These are phyloP conservation scores for fruit fly (Drosophila melanogaster) DNA, from an alignment of 1,140 invertebrate genomes.

Conservation along the genomic window DNA sequence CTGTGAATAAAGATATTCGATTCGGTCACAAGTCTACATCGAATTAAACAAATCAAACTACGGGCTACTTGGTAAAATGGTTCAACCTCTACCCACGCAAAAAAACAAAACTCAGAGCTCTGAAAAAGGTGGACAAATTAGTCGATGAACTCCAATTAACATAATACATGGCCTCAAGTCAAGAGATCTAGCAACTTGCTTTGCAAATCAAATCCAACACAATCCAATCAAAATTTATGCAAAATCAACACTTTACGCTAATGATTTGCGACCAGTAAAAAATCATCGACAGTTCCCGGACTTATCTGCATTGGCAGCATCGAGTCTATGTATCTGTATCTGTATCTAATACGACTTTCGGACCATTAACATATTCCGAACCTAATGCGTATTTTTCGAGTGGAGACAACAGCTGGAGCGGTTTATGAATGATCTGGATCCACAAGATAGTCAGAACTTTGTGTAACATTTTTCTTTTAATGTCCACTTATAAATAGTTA, in stretches of 20 bases:
- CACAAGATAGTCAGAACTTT: slow-evolving; percentile 38
- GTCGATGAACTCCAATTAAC: slow-evolving; percentile 30
- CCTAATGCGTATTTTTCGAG: slow-evolving; percentile 10
- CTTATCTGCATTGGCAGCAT: slow-evolving; percentile 52
- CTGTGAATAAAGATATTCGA: slow-evolving; percentile 41
- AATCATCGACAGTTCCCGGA: slow-evolving; percentile 42
- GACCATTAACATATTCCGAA: slow-evolving; percentile 30
- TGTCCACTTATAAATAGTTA: slow-evolving; percentile 45
- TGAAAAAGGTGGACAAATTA: slow-evolving; percentile 50
- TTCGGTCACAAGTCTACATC: slow-evolving; percentile 6
- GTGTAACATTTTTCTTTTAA: slow-evolving; percentile 54
- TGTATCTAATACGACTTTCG: slow-evolving; percentile 21
- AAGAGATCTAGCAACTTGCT: slow-evolving; percentile 30
- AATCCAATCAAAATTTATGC: slow-evolving; percentile 66
- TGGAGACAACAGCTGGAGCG: not conserved
- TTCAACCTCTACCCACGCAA: slow-evolving; percentile 46
- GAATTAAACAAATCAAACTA: slow-evolving; percentile 49
- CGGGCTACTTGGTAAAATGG: slow-evolving; percentile 50
- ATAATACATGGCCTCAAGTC: slow-evolving; percentile 31
- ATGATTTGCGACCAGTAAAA: slow-evolving; percentile 66
- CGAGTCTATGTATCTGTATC: not conserved
- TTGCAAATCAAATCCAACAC: slow-evolving; percentile 50
- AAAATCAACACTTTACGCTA: slow-evolving; percentile 74
- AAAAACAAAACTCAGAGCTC: slow-evolving; percentile 10
- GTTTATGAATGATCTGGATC: slow-evolving; percentile 55